Conservation (phyloP, 2,113 vertebrate genomes). For the Strix aluco region DNA sequence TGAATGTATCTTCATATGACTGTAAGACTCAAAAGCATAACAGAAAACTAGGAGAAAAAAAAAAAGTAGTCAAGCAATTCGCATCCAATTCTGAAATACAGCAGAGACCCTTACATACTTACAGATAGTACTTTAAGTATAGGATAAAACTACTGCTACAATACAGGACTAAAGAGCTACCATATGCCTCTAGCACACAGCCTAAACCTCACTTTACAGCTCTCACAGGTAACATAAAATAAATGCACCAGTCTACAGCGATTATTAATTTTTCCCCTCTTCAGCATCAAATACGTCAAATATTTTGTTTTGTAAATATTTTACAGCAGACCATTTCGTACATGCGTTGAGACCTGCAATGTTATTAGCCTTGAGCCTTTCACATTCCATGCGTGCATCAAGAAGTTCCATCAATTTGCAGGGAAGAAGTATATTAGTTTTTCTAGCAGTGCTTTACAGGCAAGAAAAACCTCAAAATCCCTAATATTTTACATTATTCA, state of each 20-base stretch:
- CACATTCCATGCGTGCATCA: background rate
- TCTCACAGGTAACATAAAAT: conserved; percentile 21
- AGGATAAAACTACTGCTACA: background rate
- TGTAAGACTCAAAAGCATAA: background rate
- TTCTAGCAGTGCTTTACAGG: background rate
- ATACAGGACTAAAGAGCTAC: background rate
- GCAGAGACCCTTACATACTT: background rate
- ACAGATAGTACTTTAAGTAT: background rate
- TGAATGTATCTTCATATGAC: background rate
- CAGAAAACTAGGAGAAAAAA: background rate
- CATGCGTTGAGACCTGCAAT: background rate
- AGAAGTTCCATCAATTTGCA: background rate
- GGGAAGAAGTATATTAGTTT: background rate
- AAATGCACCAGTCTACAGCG: background rate
- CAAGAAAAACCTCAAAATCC: background rate
- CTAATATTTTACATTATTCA: conserved; percentile 14
- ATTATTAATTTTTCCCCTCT: background rate
- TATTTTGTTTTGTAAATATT: conserved; percentile 15
- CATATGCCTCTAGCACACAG: background rate
- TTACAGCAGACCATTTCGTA: background rate
- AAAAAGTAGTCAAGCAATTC: background rate
- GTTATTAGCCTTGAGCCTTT: conserved; percentile 8
- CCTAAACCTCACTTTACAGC: background rate
- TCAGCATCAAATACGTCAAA: background rate
- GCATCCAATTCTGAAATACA: background rate